Conservation (phyloP, 2,888 invertebrate species). For the Empis stercorea region DNA sequence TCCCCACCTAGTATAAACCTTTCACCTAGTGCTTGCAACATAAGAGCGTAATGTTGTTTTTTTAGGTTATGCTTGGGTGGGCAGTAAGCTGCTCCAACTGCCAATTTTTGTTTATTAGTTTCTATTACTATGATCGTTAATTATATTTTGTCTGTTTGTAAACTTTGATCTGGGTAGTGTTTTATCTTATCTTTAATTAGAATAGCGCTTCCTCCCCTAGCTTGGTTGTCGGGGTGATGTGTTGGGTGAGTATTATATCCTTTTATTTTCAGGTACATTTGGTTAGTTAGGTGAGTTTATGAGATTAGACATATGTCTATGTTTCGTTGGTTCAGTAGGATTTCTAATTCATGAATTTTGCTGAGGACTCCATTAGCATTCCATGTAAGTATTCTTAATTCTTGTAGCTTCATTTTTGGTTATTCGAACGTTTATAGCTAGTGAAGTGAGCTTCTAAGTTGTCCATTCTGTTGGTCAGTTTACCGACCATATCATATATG, state of each 20-base stretch:
- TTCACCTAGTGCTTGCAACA: background rate
- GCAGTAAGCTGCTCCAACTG: background rate
- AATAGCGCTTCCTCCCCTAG: too few species aligned
- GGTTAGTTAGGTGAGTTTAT: background rate
- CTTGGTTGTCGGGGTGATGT: too few species aligned
- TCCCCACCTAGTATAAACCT: too few species aligned
- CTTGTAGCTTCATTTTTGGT: too few species aligned
- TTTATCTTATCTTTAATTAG: background rate
- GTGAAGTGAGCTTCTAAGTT: too few species aligned
- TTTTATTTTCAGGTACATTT: background rate
- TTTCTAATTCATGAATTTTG: too few species aligned
- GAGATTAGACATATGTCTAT: background rate
- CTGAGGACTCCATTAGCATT: too few species aligned
- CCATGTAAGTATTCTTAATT: too few species aligned
- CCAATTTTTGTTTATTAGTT: background rate
- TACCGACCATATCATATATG: too few species aligned
- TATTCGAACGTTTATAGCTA: too few species aligned
- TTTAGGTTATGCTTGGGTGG: background rate
- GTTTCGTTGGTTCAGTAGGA: too few species aligned
- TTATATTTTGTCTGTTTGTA: background rate
- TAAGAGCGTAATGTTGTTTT: background rate
- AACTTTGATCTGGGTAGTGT: background rate
- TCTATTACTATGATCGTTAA: background rate
- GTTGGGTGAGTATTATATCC: background rate
- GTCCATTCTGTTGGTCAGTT: too few species aligned